Evolutionary conservation across 2,113 vertebrate genomes (phyloP), one percentile per base, ranked within the genome.

Genomic region (Thalassoma bifasciatum): DNA sequence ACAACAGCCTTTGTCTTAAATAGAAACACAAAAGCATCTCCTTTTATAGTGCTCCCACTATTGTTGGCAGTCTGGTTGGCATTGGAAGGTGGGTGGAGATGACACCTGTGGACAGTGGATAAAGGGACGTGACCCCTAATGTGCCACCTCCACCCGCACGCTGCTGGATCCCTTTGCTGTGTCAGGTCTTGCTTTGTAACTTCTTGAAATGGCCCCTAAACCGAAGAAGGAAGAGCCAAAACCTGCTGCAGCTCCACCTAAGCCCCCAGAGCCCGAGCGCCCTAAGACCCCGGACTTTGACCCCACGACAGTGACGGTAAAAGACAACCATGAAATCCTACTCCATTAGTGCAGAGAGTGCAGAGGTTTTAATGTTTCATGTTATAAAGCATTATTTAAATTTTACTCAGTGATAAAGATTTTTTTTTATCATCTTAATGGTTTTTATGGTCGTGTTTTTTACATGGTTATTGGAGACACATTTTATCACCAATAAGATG

Each of bases 161-260:
- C 73, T 50, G 57, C 73, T 59, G 47, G 62, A 86, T 63, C 85
- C 63, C 77, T 83, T 71, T 54, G 46, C 66, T 26, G 50, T 71
- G 49, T 77, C 61, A 21, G 47, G 82, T 60, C 68, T 67, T 54
- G 54, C 56, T 66, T 73, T 23, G 77, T 38, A 62, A 44, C 62
- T 5, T 65, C 40, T 66, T 51, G 42, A 54, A 61, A 98, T 98
- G 97, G 91, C 96, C 56, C 96, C 96, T 3, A 98, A 98, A 6
- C 30, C 30, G 89, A 98, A 97, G 93, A 99, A 99, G 72, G 97
- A 98, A 26, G 97, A 99, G 0, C 93, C 95, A 5, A 97, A 98
- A 69, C 88, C 95, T 0, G 95, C 85, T 8, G 84, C 95, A 0
- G 90, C 88, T 14, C 77, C 93, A 0, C 84, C 96, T 0, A 97